A percentile compares a stretch with the other conserved stretches of the same genome.
Evolutionary conservation across 2,888 invertebrate genomes (phyloP).

Genomic region (Anthophora plumipes): DNA sequence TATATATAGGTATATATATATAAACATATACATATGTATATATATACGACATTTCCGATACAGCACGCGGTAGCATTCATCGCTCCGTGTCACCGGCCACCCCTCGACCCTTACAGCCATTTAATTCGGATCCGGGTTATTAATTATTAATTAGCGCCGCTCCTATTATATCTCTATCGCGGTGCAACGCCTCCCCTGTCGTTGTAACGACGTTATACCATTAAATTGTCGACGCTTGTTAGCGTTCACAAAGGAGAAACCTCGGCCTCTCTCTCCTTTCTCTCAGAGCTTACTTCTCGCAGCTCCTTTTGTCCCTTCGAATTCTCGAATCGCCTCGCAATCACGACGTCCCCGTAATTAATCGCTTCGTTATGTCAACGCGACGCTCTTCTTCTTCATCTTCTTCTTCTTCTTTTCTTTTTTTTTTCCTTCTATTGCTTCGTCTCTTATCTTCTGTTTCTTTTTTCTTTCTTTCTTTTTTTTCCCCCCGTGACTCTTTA

Average conservation of each 20-base stretch:
- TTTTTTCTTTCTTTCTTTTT: too few relatives aligned
- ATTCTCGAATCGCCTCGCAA: conserved; percentile 22
- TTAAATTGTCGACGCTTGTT: conserved; percentile 80
- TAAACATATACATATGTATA: too few relatives aligned
- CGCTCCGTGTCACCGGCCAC: conserved; percentile 75
- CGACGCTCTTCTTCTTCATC: conserved; percentile 29
- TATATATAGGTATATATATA: too few relatives aligned
- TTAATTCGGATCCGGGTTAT: conserved; percentile 84
- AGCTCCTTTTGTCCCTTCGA: conserved; percentile 15
- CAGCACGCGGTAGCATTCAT: conserved; percentile 75
- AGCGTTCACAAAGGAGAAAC: conserved; percentile 61
- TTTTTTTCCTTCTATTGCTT: too few relatives aligned
- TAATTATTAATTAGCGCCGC: conserved; percentile 84
- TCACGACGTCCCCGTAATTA: conserved; percentile 49
- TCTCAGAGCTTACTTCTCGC: too few relatives aligned
- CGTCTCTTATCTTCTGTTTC: too few relatives aligned
- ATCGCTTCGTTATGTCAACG: conserved; percentile 46
- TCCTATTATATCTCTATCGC: conserved; percentile 83
- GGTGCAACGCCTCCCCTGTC: conserved; percentile 75
- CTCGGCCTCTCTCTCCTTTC: conserved; percentile 3
- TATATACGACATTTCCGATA: conserved; percentile 78
- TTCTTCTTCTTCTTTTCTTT: too few relatives aligned
- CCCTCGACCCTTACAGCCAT: conserved; percentile 82
- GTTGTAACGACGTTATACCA: conserved; percentile 78
- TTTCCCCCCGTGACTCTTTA: conserved; percentile 5